These are phyloP conservation scores for Hydractinia symbiolongicarpus DNA, from an alignment of 30 jellyfish, hydroid and myxozoan genomes.

Conservation along the genomic window DNA sequence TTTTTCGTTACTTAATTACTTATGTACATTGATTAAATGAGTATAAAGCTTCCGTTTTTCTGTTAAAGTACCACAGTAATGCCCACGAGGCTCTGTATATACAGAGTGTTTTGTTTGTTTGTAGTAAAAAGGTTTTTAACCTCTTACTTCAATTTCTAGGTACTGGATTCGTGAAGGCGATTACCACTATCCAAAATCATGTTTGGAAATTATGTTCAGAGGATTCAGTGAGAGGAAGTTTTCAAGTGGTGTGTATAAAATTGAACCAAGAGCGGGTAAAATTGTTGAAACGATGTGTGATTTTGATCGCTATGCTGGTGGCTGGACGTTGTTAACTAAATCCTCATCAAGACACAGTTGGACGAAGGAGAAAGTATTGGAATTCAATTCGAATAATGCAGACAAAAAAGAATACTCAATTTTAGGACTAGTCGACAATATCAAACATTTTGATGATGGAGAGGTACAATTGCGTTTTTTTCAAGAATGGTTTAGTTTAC, in stretches of 20 bases:
- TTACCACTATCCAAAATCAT: slow-evolving; percentile 41
- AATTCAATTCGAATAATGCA: slow-evolving; percentile 21
- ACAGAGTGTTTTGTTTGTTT: no score
- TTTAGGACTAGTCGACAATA: slow-evolving; percentile 25
- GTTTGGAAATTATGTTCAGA: slow-evolving; percentile 39
- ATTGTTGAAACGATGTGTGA: slow-evolving; percentile 55
- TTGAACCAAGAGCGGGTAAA: slow-evolving; percentile 18
- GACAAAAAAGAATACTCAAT: slow-evolving; percentile 45
- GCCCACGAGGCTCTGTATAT: no score
- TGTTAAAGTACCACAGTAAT: no score
- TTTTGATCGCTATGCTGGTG: slow-evolving; percentile 69
- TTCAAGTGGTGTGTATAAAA: slow-evolving; percentile 40
- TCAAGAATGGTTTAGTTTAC: no score
- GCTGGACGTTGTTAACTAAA: slow-evolving; percentile 67
- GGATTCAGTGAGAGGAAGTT: background rate
- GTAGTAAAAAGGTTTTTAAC: background rate
- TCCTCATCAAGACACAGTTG: slow-evolving; percentile 30
- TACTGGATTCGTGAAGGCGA: slow-evolving; percentile 75
- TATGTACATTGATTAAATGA: no score
- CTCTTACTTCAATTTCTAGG: slow-evolving; percentile 26
- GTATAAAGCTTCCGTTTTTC: no score
- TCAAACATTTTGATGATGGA: slow-evolving; percentile 29
- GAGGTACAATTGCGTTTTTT: slow-evolving; percentile 58
- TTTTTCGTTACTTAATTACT: background rate
- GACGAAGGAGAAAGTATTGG: slow-evolving; percentile 26